These are phyloP conservation scores for Peucedramus taeniatus DNA, from an alignment of 2,113 vertebrate species.

Conservation along the genomic window DNA sequence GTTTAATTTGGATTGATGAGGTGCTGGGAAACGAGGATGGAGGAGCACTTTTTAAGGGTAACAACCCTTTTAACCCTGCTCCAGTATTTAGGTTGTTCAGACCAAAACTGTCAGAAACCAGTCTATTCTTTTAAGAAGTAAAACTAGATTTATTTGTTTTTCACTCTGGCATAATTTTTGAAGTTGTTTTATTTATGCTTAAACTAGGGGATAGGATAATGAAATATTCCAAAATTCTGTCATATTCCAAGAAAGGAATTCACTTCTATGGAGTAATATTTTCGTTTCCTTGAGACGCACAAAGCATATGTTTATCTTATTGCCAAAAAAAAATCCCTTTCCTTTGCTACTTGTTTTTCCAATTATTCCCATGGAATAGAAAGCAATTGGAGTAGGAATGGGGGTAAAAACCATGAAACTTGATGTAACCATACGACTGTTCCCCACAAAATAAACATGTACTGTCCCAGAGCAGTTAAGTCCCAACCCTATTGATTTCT, in stretches of 20 bases:
- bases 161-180: background rate
- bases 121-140: background rate
- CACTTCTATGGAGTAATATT: background rate
- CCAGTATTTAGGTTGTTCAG: background rate
- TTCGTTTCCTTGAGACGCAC: background rate
- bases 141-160: background rate
- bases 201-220: background rate
- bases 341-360: background rate
- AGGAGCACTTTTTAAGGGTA: background rate
- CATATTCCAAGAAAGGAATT: background rate
- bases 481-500: background rate
- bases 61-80: accelerated
- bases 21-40: background rate
- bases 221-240: background rate
- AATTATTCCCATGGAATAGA: background rate
- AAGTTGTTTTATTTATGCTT: background rate
- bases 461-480: background rate
- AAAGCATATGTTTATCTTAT: background rate
- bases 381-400: background rate
- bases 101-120: background rate
- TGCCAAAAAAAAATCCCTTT: accelerated
- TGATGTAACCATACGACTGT: background rate
- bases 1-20: background rate
- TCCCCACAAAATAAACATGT: background rate
- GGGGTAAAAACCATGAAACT: accelerated